A percentile compares a stretch with the other conserved stretches of the same genome.
Evolutionary conservation across 2,888 invertebrate genomes (phyloP).

Genomic region (Onthophagus sagittarius): DNA sequence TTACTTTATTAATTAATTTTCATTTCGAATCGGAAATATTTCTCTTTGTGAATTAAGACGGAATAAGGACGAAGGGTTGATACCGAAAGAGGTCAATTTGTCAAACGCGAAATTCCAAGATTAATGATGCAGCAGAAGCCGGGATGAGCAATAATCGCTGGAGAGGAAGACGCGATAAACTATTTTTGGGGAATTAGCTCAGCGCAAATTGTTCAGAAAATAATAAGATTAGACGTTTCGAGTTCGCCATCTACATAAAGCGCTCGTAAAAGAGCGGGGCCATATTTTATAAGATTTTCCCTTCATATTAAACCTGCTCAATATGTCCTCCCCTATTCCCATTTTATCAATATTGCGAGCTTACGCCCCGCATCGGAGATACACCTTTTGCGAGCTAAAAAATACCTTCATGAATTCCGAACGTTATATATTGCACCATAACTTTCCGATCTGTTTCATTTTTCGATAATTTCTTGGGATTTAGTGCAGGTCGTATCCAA

Average conservation of each 20-base stretch:
- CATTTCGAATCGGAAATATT: too few relatives aligned
- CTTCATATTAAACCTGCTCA: slow-evolving; percentile 31
- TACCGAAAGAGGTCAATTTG: slow-evolving; percentile 26
- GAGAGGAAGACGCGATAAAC: slow-evolving; percentile 23
- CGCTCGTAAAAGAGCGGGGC: slow-evolving; percentile 23
- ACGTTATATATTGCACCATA: slow-evolving; percentile 17
- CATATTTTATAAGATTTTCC: slow-evolving; percentile 30
- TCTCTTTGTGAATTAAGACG: not conserved
- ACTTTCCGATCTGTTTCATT: slow-evolving; percentile 9
- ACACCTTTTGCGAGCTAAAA: slow-evolving; percentile 12
- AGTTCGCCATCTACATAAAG: slow-evolving; percentile 16
- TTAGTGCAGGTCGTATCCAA: not conserved
- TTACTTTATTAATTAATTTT: too few relatives aligned
- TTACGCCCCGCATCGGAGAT: slow-evolving; percentile 9
- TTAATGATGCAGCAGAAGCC: slow-evolving; percentile 29
- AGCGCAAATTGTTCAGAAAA: slow-evolving; percentile 13
- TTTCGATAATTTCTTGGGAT: not conserved
- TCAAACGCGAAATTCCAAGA: slow-evolving; percentile 32
- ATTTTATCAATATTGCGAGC: slow-evolving; percentile 28
- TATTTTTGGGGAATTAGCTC: not conserved
- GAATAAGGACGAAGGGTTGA: not conserved
- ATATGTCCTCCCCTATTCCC: slow-evolving; percentile 26
- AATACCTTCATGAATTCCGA: slow-evolving; percentile 14
- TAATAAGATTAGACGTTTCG: slow-evolving; percentile 16
- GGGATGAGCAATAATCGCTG: slow-evolving; percentile 28